phyloP scores from a whole-genome alignment of 1,140 invertebrate genomes.

The Pantala flavescens region DNA sequence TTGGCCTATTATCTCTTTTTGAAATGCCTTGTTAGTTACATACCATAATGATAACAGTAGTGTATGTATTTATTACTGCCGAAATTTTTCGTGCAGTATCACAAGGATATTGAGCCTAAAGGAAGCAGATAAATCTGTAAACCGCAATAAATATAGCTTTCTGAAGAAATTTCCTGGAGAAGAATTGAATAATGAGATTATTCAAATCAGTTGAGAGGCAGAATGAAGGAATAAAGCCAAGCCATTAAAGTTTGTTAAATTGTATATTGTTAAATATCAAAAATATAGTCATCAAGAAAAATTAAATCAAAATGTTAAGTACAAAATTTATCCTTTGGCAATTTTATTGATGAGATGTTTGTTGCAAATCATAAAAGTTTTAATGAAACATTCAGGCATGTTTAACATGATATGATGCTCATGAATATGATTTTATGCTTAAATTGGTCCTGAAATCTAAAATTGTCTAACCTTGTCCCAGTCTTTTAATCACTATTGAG shows the following conservation, averaged over 20 bases:
- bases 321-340: background rate
- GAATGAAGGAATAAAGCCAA: background rate
- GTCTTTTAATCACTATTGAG: too few species aligned
- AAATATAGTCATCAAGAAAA: background rate
- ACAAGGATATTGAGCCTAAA: background rate
- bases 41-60: background rate
- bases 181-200: constrained; percentile 2
- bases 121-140: background rate
- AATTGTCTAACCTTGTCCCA: too few species aligned
- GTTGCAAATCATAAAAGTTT: background rate
- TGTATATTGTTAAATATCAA: background rate
- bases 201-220: background rate
- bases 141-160: background rate
- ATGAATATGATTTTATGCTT: too few species aligned
- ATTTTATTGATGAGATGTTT: constrained; percentile 5
- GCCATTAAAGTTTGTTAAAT: background rate
- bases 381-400: too few species aligned
- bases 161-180: background rate
- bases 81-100: background rate
- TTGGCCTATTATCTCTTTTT: constrained; percentile 4
- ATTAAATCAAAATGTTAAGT: background rate
- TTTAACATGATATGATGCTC: too few species aligned
- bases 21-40: constrained; percentile 2
- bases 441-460: too few species aligned
- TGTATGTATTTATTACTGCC: background rate